Conservation (phyloP, 37 sponge, comb jelly and placozoan genomes). For the Theonella swinhoei region DNA sequence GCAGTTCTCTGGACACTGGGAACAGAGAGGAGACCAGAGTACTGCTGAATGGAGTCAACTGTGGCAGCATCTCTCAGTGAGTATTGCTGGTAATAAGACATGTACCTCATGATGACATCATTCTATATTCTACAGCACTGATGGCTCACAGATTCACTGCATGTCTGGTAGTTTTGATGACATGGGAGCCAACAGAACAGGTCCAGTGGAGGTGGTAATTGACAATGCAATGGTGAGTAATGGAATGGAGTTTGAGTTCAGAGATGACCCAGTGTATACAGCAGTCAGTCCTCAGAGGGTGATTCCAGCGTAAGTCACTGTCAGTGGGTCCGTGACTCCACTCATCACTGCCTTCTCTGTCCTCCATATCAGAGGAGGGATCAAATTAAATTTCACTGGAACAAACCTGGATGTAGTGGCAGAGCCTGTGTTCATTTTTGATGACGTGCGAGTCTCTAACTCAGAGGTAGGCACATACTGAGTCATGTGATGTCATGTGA, state of each 20-base stretch:
- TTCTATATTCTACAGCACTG: neutral
- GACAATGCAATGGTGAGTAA: slow-evolving; percentile 2
- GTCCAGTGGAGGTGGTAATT: slow-evolving; percentile 25
- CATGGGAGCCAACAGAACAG: neutral
- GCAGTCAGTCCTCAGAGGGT: neutral
- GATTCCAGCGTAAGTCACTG: neutral
- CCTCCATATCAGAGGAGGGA: slow-evolving; percentile 52
- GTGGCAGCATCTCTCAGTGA: slow-evolving; percentile 11
- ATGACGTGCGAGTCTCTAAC: neutral
- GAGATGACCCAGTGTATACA: slow-evolving; percentile 37
- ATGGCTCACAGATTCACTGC: neutral
- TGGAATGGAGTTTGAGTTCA: slow-evolving; percentile 33
- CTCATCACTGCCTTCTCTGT: neutral
- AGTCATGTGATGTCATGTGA: neutral
- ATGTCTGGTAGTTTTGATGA: neutral
- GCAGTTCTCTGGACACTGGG: slow-evolving; percentile 67
- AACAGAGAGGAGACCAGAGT: slow-evolving; percentile 41
- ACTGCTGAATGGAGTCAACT: slow-evolving; percentile 27
- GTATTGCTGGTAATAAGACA: neutral
- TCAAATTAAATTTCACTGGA: slow-evolving; percentile 50
- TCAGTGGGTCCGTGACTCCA: neutral
- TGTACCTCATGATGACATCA: neutral
- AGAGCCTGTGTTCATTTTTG: slow-evolving; percentile 31
- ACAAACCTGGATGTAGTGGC: slow-evolving; percentile 40
- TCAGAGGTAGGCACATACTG: slow-evolving; percentile 2